Percentiles rank a stretch among this genome's conserved stretches.
Conservation (phyloP, 2,888 invertebrate species). For the Steinernema hermaphroditum region DNA sequence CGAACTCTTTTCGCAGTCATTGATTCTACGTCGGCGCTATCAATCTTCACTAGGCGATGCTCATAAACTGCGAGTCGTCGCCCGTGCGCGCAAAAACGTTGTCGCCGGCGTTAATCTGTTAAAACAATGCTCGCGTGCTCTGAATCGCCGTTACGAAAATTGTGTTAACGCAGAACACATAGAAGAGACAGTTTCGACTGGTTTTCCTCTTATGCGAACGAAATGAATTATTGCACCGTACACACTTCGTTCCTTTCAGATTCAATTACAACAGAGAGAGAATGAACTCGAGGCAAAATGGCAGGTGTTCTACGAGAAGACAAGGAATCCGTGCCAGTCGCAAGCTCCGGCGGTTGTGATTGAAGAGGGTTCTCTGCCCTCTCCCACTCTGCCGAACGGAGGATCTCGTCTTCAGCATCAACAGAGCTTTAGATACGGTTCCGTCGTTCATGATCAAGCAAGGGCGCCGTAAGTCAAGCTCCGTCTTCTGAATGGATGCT, state of each 20-base stretch:
- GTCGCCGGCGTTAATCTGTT: slow-evolving; percentile 23
- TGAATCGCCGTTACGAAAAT: slow-evolving; percentile 23
- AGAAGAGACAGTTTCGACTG: background rate
- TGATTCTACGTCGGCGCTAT: background rate
- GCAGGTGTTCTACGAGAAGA: slow-evolving; percentile 2
- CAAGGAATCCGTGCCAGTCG: slow-evolving; percentile 6
- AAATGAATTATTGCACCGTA: no score
- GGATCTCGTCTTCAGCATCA: slow-evolving; percentile 16
- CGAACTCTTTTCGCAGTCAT: background rate
- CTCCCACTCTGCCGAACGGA: slow-evolving; percentile 12
- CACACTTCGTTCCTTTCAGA: background rate
- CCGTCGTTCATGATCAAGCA: slow-evolving; percentile 2
- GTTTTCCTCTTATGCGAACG: background rate
- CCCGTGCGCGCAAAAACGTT: slow-evolving; percentile 27
- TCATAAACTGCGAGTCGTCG: slow-evolving; percentile 29
- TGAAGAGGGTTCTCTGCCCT: slow-evolving; percentile 2
- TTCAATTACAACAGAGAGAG: slow-evolving; percentile 7
- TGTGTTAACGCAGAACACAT: slow-evolving; percentile 20
- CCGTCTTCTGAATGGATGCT: no score
- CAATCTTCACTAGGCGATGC: slow-evolving; percentile 29
- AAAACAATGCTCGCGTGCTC: slow-evolving; percentile 28
- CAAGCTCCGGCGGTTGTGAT: slow-evolving; percentile 4
- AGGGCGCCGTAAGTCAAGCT: no score
- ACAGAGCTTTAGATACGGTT: slow-evolving; percentile 19
- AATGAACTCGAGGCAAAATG: slow-evolving; percentile 2